Evolutionary conservation across 2,113 vertebrate genomes (phyloP).

Genomic region (Petrocephalus microphthalmus): DNA sequence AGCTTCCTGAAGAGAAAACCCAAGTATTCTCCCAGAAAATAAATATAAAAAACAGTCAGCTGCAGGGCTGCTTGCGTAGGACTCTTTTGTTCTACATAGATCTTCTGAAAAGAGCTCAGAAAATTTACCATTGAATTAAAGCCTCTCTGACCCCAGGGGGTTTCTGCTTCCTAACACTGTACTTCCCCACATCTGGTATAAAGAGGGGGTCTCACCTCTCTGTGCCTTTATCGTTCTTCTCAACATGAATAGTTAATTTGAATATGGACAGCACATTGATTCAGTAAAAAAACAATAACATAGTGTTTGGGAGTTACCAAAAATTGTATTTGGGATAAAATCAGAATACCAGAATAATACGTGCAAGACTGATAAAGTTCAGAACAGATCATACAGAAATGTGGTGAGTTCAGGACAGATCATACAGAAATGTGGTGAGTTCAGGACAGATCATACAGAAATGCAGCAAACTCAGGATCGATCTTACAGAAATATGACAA

Average conservation of each 20-base stretch:
- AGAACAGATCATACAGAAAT: not conserved
- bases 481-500: too few species aligned
- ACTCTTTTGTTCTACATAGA: not conserved
- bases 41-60: not conserved
- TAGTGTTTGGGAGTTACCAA: not conserved
- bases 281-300: not conserved
- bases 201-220: not conserved
- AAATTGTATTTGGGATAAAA: not conserved
- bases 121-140: not conserved
- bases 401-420: not conserved
- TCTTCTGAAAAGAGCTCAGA: not conserved
- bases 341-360: not conserved
- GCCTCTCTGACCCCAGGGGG: not conserved
- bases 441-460: not conserved
- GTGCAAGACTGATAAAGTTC: not conserved
- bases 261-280: not conserved
- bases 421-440: not conserved
- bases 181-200: not conserved
- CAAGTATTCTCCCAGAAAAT: not conserved
- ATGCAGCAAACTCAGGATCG: too few species aligned
- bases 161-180: not conserved
- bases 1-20: slow-evolving; percentile 42
- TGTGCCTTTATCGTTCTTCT: not conserved
- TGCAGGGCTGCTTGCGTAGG: not conserved
- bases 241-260: not conserved